Base-by-base conservation (phyloP, 1,140 invertebrate species). In the Bombus difficillimus region DNA sequence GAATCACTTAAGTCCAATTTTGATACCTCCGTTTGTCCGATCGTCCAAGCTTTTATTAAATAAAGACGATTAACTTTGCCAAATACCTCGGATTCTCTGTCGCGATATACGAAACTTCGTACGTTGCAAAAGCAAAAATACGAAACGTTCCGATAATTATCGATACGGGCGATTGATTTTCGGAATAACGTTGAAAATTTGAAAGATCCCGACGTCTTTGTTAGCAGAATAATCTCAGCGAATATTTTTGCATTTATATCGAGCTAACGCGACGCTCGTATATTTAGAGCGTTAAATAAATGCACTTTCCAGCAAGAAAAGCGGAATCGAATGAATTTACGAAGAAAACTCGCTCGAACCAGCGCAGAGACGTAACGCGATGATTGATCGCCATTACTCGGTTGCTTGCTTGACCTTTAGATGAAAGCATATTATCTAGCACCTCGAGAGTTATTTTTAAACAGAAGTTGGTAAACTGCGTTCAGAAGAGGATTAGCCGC, bases 341-440 rank as follows among this genome's bases (percentile, higher is more conserved):
- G 39, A 32, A 28, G 71, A 73, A 28, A 73, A 73, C n/a, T 47
- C 28, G 71, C 41, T 43, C 15, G n/a, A 47, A 41, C 15, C 71
- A 2, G 12, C 41, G 28, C 25, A 28, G 59, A 15, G 32, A 6
- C 6, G 39, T 73, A 73, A 73, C 32, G 71, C 71, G 28, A 73
- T 73, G 71, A 73, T 73, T 73, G 71, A 73, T 73, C 71, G 71
- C 41, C 41, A 47, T 73, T 73, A 47, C 71, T 47, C n/a, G 71
- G n/a, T 32, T 47, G 71, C 71, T 43, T 73, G 71, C 41, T 47
- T 73, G 71, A 73, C 71, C 71, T 73, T 73, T 73, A 47, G n/a
- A 32, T 13, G 71, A 73, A 73, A 41, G 71, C 41, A 22, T 32
- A 73, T 73, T 73, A 73, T 73, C 41, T 47, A 28, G 71, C 71